Conservation (phyloP, 1,140 invertebrate species). For the Nephotettix cincticeps region DNA sequence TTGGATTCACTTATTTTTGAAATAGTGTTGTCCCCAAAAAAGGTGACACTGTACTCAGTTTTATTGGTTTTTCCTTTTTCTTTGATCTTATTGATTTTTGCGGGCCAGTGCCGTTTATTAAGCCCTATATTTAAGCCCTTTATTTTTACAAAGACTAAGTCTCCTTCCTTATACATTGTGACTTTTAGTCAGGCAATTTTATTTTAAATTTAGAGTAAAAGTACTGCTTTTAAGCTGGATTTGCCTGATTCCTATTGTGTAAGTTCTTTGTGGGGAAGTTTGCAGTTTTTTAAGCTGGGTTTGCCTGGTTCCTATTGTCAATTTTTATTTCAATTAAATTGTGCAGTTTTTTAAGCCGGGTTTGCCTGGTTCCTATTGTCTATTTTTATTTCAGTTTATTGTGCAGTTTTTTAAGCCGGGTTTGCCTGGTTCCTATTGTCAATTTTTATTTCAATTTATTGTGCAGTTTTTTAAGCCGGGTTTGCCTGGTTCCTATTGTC, state of each 20-base stretch:
- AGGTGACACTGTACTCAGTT: background rate
- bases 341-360: too few relatives aligned
- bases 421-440: too few relatives aligned
- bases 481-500: background rate
- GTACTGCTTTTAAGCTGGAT: background rate
- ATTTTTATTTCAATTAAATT: too few relatives aligned
- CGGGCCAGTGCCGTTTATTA: background rate
- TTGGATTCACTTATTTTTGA: background rate
- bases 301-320: too few relatives aligned
- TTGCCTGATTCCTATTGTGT: background rate
- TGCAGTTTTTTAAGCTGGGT: too few relatives aligned
- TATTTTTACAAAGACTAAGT: background rate
- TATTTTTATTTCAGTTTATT: background rate
- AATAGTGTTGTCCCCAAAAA: background rate
- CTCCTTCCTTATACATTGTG: background rate
- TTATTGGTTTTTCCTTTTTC: background rate
- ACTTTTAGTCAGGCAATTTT: too few relatives aligned
- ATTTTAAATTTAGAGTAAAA: too few relatives aligned
- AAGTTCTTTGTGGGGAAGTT: too few relatives aligned
- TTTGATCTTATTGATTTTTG: background rate
- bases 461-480: too few relatives aligned
- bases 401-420: too few relatives aligned
- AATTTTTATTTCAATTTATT: too few relatives aligned
- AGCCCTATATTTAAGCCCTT: too few relatives aligned
- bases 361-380: background rate